Conservation (phyloP, 2,113 vertebrate genomes). For the Chascanopsetta lugubris region DNA sequence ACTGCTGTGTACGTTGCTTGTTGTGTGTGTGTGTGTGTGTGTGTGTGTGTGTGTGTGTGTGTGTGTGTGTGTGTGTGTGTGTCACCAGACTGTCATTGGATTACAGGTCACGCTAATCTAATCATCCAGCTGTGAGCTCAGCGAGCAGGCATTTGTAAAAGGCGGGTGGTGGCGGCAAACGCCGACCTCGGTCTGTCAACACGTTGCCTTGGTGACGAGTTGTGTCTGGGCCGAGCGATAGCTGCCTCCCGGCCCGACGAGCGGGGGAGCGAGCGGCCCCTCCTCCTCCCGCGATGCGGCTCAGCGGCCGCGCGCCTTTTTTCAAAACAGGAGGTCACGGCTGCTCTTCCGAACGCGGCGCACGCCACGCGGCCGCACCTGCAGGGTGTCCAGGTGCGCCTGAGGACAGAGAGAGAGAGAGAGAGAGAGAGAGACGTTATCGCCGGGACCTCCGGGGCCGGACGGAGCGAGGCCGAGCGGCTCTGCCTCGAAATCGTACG, state of each 20-base stretch:
- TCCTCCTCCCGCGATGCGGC: slow-evolving; percentile 16
- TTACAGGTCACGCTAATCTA: slow-evolving; percentile 77
- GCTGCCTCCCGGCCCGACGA: slow-evolving; percentile 59
- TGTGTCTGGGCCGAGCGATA: slow-evolving; percentile 50
- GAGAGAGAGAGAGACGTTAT: slow-evolving; percentile 55
- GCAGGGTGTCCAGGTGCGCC: slow-evolving; percentile 48
- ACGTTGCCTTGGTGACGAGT: slow-evolving; percentile 59
- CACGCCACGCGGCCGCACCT: background rate
- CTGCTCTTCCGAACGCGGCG: slow-evolving; percentile 5
- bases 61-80: slow-evolving; percentile 39
- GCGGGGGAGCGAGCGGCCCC: slow-evolving; percentile 44
- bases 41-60: slow-evolving; percentile 41
- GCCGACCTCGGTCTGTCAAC: slow-evolving; percentile 53
- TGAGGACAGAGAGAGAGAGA: slow-evolving; percentile 10
- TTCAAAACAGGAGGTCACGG: background rate
- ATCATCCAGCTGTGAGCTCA: slow-evolving; percentile 67
- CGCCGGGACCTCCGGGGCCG: slow-evolving; percentile 53
- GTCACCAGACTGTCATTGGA: slow-evolving; percentile 70
- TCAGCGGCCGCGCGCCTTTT: background rate
- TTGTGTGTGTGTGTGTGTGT: background rate
- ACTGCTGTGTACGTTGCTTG: too few relatives aligned
- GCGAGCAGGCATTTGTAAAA: slow-evolving; percentile 50
- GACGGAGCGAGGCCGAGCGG: slow-evolving; percentile 10
- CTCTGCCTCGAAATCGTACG: slow-evolving; percentile 42
- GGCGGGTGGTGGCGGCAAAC: slow-evolving; percentile 29